phyloP scores from a whole-genome alignment of 2,113 vertebrate genomes.

The Egretta garzetta region DNA sequence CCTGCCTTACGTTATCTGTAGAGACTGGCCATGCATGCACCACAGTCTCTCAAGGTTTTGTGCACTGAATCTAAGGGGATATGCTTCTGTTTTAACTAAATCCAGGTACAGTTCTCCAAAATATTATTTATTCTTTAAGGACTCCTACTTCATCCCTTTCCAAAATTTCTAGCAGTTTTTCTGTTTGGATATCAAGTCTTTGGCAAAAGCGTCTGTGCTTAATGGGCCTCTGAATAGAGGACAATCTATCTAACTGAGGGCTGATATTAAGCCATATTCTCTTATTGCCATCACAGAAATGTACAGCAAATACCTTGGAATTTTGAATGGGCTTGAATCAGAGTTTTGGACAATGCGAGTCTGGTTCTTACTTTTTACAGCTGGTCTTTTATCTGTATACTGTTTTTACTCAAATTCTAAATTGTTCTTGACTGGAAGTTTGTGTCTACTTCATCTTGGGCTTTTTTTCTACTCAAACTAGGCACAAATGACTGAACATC shows the following conservation, averaged over 20 bases:
- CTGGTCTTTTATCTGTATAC: background rate
- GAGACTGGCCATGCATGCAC: background rate
- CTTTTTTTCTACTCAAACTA: background rate
- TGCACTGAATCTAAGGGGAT: background rate
- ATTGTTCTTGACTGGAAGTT: background rate
- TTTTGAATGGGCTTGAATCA: background rate
- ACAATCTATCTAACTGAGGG: background rate
- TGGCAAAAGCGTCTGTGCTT: conserved; percentile 10
- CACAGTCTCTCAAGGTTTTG: background rate
- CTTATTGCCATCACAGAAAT: background rate
- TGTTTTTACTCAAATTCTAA: background rate
- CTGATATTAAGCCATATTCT: background rate
- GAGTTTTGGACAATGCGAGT: background rate
- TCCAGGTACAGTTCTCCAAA: background rate
- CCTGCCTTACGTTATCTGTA: background rate
- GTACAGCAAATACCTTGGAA: background rate
- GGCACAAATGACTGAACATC: background rate
- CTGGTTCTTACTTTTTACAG: background rate
- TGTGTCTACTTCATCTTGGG: background rate
- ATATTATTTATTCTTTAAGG: background rate
- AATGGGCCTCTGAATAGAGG: background rate
- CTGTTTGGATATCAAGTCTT: background rate
- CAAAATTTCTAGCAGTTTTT: conserved; percentile 25
- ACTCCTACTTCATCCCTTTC: background rate
- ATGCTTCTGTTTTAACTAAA: conserved; percentile 8